Conservation (phyloP, 35 echinoderm and acorn worm genomes). For the Apostichopus japonicus region DNA sequence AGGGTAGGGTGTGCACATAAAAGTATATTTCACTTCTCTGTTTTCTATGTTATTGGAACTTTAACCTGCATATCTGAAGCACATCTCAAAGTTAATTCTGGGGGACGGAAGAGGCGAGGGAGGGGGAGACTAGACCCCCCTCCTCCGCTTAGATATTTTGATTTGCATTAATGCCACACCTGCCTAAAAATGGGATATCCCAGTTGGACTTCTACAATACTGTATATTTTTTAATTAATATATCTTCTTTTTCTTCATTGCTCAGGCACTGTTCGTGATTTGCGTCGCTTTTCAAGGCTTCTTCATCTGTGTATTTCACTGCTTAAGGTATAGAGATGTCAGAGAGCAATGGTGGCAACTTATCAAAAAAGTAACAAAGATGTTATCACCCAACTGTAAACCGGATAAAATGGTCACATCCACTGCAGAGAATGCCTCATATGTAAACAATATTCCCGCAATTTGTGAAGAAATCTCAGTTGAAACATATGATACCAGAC, state of each 20-base stretch:
- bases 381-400: conserved; percentile 17
- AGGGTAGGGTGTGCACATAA: too few species aligned
- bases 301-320: conserved; percentile 97
- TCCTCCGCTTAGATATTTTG: too few species aligned
- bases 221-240: too few species aligned
- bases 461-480: conserved; percentile 17
- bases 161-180: too few species aligned
- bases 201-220: too few species aligned
- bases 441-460: not conserved
- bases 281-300: conserved; percentile 94
- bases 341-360: conserved; percentile 72
- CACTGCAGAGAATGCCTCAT: not conserved
- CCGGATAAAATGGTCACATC: not conserved
- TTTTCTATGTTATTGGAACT: too few species aligned
- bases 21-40: too few species aligned
- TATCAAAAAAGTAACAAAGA: not conserved
- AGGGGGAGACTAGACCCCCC: too few species aligned
- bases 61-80: too few species aligned
- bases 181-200: too few species aligned
- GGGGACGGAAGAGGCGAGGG: too few species aligned
- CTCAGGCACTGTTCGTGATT: conserved; percentile 81
- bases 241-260: not conserved
- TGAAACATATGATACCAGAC: conserved; percentile 28
- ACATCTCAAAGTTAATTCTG: too few species aligned
- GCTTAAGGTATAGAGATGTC: conserved; percentile 77